Evolutionary conservation across 2,888 invertebrate species (phyloP), one percentile per base, ranked within the genome.

Genomic region (Spisula solida): DNA sequence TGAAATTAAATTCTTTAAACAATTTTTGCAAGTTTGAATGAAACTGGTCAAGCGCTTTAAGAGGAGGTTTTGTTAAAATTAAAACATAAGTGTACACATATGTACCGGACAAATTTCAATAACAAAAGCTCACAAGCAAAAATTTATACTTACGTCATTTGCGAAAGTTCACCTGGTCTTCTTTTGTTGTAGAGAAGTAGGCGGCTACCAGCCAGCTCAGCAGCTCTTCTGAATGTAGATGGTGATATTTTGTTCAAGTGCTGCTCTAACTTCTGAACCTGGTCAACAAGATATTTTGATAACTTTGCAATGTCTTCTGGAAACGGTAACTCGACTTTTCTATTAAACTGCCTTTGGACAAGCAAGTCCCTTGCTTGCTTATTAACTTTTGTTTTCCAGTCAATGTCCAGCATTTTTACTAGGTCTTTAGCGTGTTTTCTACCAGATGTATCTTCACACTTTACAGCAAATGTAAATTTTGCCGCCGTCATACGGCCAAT

Each of bases 231-330:
- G 70, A 48, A 88, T n/a, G 75, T 48, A 29, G 41, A 16, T 2
- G 2, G 18, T 20, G 25, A 5, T 34, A 60, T 41, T 0, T 5
- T n/a, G 10, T 0, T 6, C 20, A 60, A 6, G n/a, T 48, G 6
- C 75, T 14, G 14, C 41, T 41, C 60, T 6, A 88, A 70, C n/a
- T n/a, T n/a, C n/a, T n/a, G n/a, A n/a, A n/a, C n/a, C 5, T 81
- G 82, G 0, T 48, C 25, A n/a, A 88, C 51, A 20, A 90, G 80
- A 81, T 82, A 90, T n/a, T 85, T 41, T 31, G 90, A 82, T n/a
- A 90, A 48, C 31, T 78, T 82, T 0, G 85, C 87, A 14, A 90
- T 55, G 66, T 90, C 90, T 29, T 85, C 60, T 20, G 90, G 87
- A 41, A 66, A 12, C 5, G 90, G 90, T 12, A 87, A 29, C 18